These are phyloP conservation scores for Agonopterix alstromeriana DNA, from an alignment of 2,888 invertebrate genomes.

Conservation along the genomic window DNA sequence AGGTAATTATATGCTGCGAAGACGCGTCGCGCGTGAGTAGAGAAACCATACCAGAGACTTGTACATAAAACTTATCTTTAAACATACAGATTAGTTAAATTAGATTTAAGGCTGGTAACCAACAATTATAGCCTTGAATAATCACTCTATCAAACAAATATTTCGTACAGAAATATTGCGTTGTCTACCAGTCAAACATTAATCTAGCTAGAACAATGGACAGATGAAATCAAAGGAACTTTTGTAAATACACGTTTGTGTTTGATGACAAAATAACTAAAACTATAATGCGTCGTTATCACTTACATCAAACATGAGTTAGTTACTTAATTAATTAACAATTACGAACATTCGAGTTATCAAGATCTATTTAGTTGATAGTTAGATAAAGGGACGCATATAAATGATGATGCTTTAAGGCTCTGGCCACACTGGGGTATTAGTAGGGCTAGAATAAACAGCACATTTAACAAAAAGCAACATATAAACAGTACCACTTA, in stretches of 20 bases:
- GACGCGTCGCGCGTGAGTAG: too few relatives aligned
- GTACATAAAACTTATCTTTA: too few relatives aligned
- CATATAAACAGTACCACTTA: too few relatives aligned
- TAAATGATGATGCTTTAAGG: too few relatives aligned
- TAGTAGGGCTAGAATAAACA: too few relatives aligned
- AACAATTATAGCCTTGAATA: not conserved
- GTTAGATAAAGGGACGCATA: too few relatives aligned
- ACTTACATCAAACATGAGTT: not conserved
- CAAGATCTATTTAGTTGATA: not conserved
- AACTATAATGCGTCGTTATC: not conserved
- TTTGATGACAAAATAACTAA: not conserved
- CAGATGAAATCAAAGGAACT: constrained; percentile 1
- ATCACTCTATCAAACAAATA: not conserved
- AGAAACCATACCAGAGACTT: too few relatives aligned
- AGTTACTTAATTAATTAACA: not conserved
- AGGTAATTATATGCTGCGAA: too few relatives aligned
- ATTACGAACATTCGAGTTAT: not conserved
- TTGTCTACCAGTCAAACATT: not conserved
- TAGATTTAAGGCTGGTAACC: not conserved
- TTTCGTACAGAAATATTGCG: not conserved
- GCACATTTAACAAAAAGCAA: too few relatives aligned
- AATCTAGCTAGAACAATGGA: not conserved
- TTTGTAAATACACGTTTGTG: not conserved
- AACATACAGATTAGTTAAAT: not conserved
- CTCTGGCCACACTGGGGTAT: too few relatives aligned